Percentiles rank a stretch among this genome's conserved stretches.
Conservation (phyloP, 2,888 invertebrate genomes). For the Nudaria mundana region DNA sequence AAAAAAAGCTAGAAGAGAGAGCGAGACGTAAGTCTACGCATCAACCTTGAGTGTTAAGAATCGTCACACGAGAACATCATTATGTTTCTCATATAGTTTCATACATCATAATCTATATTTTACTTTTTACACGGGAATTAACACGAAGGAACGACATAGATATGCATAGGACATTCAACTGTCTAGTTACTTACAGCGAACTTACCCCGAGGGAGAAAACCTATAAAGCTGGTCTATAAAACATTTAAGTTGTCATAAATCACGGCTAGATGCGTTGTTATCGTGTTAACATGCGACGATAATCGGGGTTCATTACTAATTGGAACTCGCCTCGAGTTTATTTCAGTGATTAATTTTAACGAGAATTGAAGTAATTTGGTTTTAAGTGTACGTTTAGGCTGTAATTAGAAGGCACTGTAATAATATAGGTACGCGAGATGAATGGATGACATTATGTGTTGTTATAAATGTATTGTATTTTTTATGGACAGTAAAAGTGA, state of each 20-base stretch:
- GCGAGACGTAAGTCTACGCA: too few species aligned
- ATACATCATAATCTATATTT: too few species aligned
- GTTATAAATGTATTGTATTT: neutral
- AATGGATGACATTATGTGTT: neutral
- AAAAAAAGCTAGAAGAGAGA: too few species aligned
- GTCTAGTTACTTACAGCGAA: too few species aligned
- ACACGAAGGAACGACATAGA: too few species aligned
- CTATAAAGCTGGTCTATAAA: constrained; percentile 5
- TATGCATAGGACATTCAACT: too few species aligned
- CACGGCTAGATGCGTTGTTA: constrained; percentile 6
- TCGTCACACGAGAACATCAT: too few species aligned
- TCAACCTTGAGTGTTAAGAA: too few species aligned
- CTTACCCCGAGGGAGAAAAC: neutral
- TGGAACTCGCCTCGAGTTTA: constrained; percentile 7
- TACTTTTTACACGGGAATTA: too few species aligned
- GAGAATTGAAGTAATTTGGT: constrained; percentile 15
- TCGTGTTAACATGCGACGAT: constrained; percentile 9
- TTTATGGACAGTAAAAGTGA: too few species aligned
- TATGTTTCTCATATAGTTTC: too few species aligned
- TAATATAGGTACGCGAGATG: neutral
- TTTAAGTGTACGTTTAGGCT: constrained; percentile 19
- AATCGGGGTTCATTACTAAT: constrained; percentile 16
- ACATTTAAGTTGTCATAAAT: constrained; percentile 8
- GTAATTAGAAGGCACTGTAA: constrained; percentile 7
- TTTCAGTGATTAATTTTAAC: constrained; percentile 23